phyloP scores from a whole-genome alignment of 2,888 invertebrate species.

The Falcaria lacertinaria region DNA sequence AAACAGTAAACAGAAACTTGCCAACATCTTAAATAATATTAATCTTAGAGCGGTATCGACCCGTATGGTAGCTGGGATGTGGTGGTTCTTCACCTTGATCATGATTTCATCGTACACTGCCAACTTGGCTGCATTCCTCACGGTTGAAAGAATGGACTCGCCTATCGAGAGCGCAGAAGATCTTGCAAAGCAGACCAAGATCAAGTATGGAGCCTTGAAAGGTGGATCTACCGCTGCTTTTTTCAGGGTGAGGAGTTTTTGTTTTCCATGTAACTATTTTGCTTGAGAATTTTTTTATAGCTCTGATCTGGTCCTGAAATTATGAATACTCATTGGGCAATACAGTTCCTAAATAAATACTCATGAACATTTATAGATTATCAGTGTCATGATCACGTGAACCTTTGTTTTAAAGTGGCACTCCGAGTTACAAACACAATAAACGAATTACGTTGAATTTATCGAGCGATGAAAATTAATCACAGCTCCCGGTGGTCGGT shows the following conservation, averaged over 20 bases:
- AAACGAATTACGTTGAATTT: not conserved
- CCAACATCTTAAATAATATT: not conserved
- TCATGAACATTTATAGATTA: not conserved
- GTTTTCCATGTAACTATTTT: too few species aligned
- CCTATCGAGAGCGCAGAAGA: conserved; percentile 98
- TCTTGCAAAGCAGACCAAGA: conserved; percentile 96
- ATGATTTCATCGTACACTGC: conserved; percentile 98
- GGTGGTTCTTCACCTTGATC: conserved; percentile 97
- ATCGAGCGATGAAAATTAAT: not conserved
- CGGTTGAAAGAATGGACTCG: conserved; percentile 95
- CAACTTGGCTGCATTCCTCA: conserved; percentile 95
- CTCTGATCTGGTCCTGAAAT: too few species aligned
- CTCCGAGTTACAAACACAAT: not conserved
- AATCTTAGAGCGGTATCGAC: conserved; percentile 88
- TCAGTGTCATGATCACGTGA: too few species aligned
- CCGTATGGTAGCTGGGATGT: conserved; percentile 93
- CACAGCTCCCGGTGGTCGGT: not conserved
- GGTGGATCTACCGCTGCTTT: conserved; percentile 97
- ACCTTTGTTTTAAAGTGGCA: too few species aligned
- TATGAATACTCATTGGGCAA: not conserved
- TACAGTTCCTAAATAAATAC: not conserved
- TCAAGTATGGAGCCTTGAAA: conserved; percentile 96
- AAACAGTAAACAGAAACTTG: too few species aligned
- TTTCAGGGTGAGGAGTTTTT: conserved; percentile 89
- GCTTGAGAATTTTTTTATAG: too few species aligned